phyloP scores from a whole-genome alignment of 2,113 vertebrate genomes.

The Bostrychus sinensis region DNA sequence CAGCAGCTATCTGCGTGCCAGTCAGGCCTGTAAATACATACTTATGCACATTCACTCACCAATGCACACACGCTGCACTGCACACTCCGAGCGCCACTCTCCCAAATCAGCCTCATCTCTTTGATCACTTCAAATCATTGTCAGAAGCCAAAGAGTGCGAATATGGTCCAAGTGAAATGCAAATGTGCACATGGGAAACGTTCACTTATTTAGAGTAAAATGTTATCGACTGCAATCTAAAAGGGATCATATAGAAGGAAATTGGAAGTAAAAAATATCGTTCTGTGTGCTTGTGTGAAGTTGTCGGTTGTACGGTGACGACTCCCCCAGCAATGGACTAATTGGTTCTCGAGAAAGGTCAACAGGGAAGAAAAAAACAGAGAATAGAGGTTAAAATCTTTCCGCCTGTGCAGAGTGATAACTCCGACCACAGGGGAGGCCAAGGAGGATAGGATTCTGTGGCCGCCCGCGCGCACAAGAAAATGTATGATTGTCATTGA shows the following conservation, averaged over 20 bases:
- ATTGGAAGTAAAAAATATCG: conserved; percentile 31
- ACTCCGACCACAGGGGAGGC: conserved; percentile 27
- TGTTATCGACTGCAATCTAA: conserved; percentile 20
- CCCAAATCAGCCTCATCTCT: conserved; percentile 53
- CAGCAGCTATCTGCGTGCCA: conserved; percentile 42
- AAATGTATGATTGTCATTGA: conserved; percentile 59
- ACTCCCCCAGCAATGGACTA: conserved; percentile 35
- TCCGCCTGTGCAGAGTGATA: conserved; percentile 31
- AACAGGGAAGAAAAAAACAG: conserved; percentile 20
- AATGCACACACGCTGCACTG: conserved; percentile 26
- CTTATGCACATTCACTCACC: conserved; percentile 28
- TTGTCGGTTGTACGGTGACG: conserved; percentile 3
- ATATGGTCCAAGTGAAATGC: conserved; percentile 35
- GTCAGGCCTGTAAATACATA: conserved; percentile 34
- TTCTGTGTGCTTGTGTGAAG: background rate
- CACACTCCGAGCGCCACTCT: conserved; percentile 31
- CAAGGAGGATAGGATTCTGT: conserved; percentile 24
- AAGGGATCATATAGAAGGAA: conserved; percentile 17
- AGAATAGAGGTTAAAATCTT: conserved; percentile 25
- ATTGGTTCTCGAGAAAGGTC: conserved; percentile 59
- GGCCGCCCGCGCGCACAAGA: conserved; percentile 12
- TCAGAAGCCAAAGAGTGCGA: conserved; percentile 34
- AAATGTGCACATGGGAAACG: conserved; percentile 29
- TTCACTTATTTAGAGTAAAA: conserved; percentile 15
- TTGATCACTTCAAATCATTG: conserved; percentile 58